A percentile compares a stretch with the other conserved stretches of the same genome.
Conservation (phyloP, 2,113 vertebrate genomes). For the Gopherus evgoodei region DNA sequence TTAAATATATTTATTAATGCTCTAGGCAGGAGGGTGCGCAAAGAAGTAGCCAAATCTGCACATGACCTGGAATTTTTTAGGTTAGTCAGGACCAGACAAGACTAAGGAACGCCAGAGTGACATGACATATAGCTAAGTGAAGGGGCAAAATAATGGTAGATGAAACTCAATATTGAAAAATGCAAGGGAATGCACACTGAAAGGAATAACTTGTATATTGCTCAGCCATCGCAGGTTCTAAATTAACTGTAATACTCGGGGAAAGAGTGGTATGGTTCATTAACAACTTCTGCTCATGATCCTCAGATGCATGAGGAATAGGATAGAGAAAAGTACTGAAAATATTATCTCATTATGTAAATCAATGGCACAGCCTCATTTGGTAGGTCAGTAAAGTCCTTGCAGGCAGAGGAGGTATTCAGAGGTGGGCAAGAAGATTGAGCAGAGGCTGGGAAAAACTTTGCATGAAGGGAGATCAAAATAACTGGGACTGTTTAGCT, state of each 20-base stretch:
- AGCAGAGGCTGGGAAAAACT: background rate
- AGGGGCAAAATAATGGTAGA: background rate
- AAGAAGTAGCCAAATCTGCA: background rate
- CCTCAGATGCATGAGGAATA: background rate
- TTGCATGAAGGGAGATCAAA: background rate
- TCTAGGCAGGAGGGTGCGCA: background rate
- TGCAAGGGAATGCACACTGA: accelerated
- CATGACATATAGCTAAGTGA: background rate
- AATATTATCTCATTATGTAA: background rate
- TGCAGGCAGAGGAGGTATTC: background rate
- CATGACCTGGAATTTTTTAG: background rate
- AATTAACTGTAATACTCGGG: background rate
- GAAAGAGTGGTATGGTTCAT: background rate
- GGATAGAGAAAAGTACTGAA: background rate
- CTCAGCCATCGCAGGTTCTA: background rate
- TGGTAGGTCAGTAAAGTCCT: background rate
- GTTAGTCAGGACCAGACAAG: background rate
- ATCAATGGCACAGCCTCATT: background rate
- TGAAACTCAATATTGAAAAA: background rate
- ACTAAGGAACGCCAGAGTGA: background rate
- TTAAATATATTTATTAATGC: background rate
- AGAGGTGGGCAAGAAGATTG: background rate
- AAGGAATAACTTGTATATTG: background rate
- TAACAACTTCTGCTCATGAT: background rate
- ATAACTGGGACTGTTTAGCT: background rate